Evolutionary conservation across 2,888 invertebrate genomes (phyloP), one percentile per base, ranked within the genome.

Genomic region (Lasioglossum calceatum): DNA sequence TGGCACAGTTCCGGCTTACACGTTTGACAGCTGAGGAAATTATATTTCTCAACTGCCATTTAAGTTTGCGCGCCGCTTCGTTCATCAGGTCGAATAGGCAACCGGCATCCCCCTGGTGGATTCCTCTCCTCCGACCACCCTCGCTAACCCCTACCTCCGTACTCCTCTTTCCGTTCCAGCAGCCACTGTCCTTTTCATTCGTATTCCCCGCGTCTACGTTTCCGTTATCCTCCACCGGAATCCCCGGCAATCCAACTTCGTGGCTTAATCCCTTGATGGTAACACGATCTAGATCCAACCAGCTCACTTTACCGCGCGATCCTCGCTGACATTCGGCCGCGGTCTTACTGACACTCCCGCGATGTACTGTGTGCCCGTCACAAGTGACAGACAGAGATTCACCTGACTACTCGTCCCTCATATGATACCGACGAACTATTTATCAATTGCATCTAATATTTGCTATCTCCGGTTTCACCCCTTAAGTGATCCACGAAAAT

Each of bases 41-140:
- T 94, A 94, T 94, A 94, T 94, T 94, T 93, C 94, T 93, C 92
- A 94, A 94, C 94, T 93, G 93, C 92, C 94, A 93, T 94, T 94
- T 93, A 94, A 94, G 93, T 94, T 93, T 91, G 92, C 91, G 87
- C 92, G 87, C 87, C 90, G 89, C 85, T 89, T 88, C 92, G 92
- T 92, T 93, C 92, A 91, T 93, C 92, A 92, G 80, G 70, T 67
- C 79, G 85, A 86, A 89, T 91, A 90, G 89, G 84, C 84, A 87
- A 86, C 88, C 82, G 70, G 83, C 77, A 79, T 77, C 80, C 74
- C 78, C 70, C 78, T 67, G 78, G 81, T 79, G 87, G 87, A 87
- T 79, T 80, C 44, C 73, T 27, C 42, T 77, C 2, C 71, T 83
- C 67, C 78, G 81, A 47, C 47, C 47, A 16, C 86, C 84, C 75